phyloP scores from a whole-genome alignment of 2,888 invertebrate genomes.

The Nymphalis urticae region DNA sequence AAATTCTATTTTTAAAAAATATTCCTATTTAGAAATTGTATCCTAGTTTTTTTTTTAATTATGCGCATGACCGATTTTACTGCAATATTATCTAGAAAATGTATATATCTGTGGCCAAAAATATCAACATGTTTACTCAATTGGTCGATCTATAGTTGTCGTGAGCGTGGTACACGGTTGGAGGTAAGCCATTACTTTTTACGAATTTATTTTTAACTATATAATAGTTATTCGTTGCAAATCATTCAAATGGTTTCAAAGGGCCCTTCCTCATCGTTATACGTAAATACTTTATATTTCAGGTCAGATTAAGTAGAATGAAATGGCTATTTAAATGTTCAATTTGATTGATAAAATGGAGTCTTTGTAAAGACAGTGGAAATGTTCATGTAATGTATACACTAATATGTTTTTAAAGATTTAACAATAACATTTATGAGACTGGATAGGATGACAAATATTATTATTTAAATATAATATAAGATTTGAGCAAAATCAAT shows the following conservation, averaged over 20 bases:
- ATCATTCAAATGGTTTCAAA: constrained; percentile 26
- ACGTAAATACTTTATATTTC: background rate
- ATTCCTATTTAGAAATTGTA: background rate
- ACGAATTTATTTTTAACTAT: constrained; percentile 31
- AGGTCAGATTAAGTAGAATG: background rate
- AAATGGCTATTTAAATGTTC: background rate
- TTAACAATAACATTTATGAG: too few species aligned
- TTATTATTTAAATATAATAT: too few species aligned
- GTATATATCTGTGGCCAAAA: constrained; percentile 29
- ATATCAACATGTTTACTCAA: constrained; percentile 37
- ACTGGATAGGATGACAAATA: too few species aligned
- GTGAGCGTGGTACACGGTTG: constrained; percentile 24
- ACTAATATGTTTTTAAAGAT: too few species aligned
- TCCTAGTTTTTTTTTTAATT: background rate
- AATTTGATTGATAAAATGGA: background rate
- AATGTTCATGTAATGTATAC: too few species aligned
- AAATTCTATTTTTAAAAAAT: background rate
- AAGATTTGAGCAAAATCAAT: background rate
- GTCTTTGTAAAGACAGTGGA: too few species aligned
- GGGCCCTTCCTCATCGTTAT: constrained; percentile 6
- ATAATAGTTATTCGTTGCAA: constrained; percentile 25
- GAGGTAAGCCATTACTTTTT: constrained; percentile 34
- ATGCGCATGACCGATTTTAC: background rate
- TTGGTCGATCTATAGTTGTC: constrained; percentile 32
- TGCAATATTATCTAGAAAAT: constrained; percentile 18